Evolutionary conservation across 2,888 invertebrate genomes (phyloP), one percentile per base, ranked within the genome.

Genomic region (Bimastos eiseni): DNA sequence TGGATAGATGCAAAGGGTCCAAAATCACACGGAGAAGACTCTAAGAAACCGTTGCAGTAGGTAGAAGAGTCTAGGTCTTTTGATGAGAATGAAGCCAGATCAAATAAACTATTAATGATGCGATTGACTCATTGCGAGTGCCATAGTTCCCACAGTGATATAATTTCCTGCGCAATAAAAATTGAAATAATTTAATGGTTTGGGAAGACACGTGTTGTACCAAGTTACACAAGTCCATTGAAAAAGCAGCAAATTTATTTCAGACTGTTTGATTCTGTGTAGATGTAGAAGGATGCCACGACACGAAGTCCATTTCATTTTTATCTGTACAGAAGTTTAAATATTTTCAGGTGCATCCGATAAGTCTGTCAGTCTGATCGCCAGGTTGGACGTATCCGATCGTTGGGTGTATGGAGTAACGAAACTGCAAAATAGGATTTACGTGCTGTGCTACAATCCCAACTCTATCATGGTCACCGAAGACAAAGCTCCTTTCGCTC

Each of bases 391-490:
- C 19, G 36, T 86, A 3, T 8, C 36, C 19, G 86, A 86, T 37
- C 86, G 86, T 86, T 86, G 86, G 86, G 86, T 37, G 1, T 86
- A 36, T 15, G 86, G 86, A 86, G 86, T 86, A 37, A 86, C 86
- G 37, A 86, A 86, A 24, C 86, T 86, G n/a, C 34, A 37, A 5
- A 33, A 34, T 19, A 17, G 17, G 36, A 86, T 86, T 37, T 86
- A 86, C 34, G 86, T 86, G 13, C 86, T 86, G 5, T 86, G 86
- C 86, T 86, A 86, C 36, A 86, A 24, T 86, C 86, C 86, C 86
- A 86, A 34, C 86, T 86, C 86, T 36, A 86, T 86, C 37, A 34
- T 86, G 86, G 86, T 86, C 19, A 24, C 24, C 21, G 86, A 86
- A 24, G 86, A 86, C 37, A 34, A 37, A 34, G 37, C 86, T 86